Percentiles rank a stretch among this genome's conserved stretches.
Evolutionary conservation across 2,888 invertebrate species (phyloP).

Genomic region (Spilarctia lutea): DNA sequence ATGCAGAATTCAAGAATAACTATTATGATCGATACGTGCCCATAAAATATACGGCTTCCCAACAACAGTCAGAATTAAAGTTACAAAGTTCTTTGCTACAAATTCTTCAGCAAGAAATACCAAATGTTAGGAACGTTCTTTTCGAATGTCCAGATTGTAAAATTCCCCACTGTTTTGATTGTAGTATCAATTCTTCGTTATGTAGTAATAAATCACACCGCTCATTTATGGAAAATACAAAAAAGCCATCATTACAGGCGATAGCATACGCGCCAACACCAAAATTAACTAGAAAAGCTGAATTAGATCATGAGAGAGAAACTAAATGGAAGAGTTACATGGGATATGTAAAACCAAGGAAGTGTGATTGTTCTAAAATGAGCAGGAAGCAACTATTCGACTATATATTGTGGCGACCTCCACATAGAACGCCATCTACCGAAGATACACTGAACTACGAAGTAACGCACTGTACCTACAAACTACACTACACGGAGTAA

Average conservation of each 20-base stretch:
- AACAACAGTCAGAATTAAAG: constrained; percentile 64
- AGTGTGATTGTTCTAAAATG: constrained; percentile 66
- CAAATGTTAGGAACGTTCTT: constrained; percentile 58
- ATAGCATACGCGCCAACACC: background rate
- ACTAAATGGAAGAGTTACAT: constrained; percentile 74
- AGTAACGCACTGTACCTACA: no score
- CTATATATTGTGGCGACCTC: no score
- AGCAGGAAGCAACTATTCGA: constrained; percentile 71
- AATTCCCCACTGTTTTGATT: constrained; percentile 52
- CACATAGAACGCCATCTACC: no score
- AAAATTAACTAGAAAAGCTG: constrained; percentile 54
- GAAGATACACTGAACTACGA: no score
- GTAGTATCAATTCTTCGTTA: constrained; percentile 3
- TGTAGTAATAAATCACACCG: background rate
- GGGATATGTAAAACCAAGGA: constrained; percentile 60
- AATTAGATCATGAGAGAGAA: constrained; percentile 66
- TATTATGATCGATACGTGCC: constrained; percentile 66
- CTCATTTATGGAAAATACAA: background rate
- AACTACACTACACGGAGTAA: no score
- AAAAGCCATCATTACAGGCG: background rate
- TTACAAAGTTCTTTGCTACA: constrained; percentile 75
- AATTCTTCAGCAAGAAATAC: constrained; percentile 70
- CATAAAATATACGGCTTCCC: constrained; percentile 60
- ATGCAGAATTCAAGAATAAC: constrained; percentile 63
- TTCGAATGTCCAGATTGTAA: constrained; percentile 64